phyloP scores from a whole-genome alignment of 2,113 vertebrate species.

The Myrmecobius fasciatus region DNA sequence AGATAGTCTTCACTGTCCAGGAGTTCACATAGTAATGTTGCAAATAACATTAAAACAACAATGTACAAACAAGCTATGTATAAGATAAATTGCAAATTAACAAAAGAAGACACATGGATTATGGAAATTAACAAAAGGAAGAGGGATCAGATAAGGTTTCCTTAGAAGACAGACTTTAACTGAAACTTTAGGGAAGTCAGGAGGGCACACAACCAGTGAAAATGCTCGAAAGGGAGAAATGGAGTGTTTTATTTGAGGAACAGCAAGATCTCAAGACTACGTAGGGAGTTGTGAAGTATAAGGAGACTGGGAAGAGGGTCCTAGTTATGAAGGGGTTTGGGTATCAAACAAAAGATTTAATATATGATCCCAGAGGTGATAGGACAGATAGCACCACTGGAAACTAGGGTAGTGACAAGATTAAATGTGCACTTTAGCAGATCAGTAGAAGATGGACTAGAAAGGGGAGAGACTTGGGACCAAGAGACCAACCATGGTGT shows the following conservation, averaged over 20 bases:
- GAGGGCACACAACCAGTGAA: neutral
- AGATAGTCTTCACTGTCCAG: neutral
- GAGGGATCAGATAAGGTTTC: neutral
- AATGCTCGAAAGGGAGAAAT: neutral
- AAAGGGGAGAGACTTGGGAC: neutral
- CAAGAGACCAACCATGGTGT: neutral
- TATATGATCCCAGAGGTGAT: neutral
- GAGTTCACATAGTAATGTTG: neutral
- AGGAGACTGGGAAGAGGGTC: neutral
- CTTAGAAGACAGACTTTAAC: neutral
- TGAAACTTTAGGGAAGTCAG: neutral
- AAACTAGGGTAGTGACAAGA: neutral
- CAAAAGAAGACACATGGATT: neutral
- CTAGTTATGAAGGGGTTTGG: neutral
- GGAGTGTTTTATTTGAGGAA: neutral
- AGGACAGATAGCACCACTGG: neutral
- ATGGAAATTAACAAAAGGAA: neutral
- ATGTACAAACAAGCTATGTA: neutral
- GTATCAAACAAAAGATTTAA: neutral
- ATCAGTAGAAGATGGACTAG: neutral
- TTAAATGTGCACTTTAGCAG: neutral
- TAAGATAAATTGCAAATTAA: neutral
- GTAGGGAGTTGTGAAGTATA: neutral
- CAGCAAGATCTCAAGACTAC: neutral
- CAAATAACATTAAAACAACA: neutral